Conservation (phyloP, 2,888 invertebrate genomes). For the Hypsopygia costalis region DNA sequence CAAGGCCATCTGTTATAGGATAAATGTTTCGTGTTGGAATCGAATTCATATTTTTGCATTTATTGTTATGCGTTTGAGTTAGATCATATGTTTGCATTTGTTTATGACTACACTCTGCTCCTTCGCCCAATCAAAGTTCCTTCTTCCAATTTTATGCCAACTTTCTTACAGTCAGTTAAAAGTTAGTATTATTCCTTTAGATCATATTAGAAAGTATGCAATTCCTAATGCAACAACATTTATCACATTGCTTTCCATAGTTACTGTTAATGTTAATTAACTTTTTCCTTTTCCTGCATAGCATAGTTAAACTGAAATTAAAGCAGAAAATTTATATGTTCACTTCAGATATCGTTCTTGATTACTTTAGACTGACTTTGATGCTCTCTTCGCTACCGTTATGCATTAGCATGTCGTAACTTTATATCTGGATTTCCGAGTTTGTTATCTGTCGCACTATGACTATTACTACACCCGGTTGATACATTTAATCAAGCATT, state of each 20-base stretch:
- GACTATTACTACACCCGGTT: no score
- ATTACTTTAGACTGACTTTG: background rate
- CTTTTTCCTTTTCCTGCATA: background rate
- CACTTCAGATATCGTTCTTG: background rate
- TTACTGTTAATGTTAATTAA: background rate
- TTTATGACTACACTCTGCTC: no score
- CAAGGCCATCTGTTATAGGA: slow-evolving; percentile 56
- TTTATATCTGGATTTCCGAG: background rate
- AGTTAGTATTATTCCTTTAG: no score
- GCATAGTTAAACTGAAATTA: background rate
- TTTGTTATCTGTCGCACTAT: no score
- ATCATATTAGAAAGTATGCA: no score
- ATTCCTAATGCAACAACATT: no score
- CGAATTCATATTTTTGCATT: slow-evolving; percentile 17
- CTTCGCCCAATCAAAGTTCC: no score
- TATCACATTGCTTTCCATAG: background rate
- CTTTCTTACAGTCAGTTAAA: no score
- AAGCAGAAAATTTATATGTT: background rate
- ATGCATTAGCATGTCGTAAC: background rate
- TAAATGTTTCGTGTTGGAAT: slow-evolving; percentile 37
- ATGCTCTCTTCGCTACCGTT: background rate
- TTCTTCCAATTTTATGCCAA: no score
- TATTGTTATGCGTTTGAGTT: slow-evolving; percentile 13
- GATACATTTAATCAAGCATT: no score
- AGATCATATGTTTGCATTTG: no score